Evolutionary conservation across 2,888 invertebrate genomes (phyloP), one percentile per base, ranked within the genome.

Genomic region (Argyresthia albistria): DNA sequence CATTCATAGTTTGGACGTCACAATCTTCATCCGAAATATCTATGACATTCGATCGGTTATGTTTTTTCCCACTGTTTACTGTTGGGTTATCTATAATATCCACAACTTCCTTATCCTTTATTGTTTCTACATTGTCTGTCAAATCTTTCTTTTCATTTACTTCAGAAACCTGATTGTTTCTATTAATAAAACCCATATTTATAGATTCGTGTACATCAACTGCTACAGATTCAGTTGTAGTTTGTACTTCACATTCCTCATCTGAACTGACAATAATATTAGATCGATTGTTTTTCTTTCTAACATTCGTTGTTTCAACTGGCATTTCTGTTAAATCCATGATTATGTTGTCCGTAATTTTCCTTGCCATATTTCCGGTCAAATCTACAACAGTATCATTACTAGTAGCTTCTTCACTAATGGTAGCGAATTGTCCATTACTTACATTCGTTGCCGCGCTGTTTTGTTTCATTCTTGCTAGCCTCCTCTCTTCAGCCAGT

Each of bases 401-500:
- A 47, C 12, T 51, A 36, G 8, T 36, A n/a, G 11, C 16, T 15
- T 8, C 3, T 45, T 46, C 36, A 52, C 46, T 9, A 7, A 12
- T 47, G n/a, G 35, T 12, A 43, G 15, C 14, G 4, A 12, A 35
- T 45, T 10, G 7, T 11, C 15, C 42, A 37, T 14, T 39, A 46
- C 39, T 15, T 10, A 12, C 36, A 35, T 48, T 37, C 16, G 10
- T 15, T 37, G 12, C 9, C 45, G 16, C 16, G 12, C 15, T 46
- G 15, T 50, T 46, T 37, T 53, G 15, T 42, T 81, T 73, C 9
- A 88, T 65, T 64, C 86, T 89, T 0, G 90, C 90, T n/a, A 89
- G 78, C 50, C 90, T 76, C 57, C 89, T 86, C 66, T 93, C 91
- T 71, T 91, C 89, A 0, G 93, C 93, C 47, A 91, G 57, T 61